These are phyloP conservation scores for Platyscapa corneri DNA, from an alignment of 1,140 invertebrate genomes.

Conservation along the genomic window DNA sequence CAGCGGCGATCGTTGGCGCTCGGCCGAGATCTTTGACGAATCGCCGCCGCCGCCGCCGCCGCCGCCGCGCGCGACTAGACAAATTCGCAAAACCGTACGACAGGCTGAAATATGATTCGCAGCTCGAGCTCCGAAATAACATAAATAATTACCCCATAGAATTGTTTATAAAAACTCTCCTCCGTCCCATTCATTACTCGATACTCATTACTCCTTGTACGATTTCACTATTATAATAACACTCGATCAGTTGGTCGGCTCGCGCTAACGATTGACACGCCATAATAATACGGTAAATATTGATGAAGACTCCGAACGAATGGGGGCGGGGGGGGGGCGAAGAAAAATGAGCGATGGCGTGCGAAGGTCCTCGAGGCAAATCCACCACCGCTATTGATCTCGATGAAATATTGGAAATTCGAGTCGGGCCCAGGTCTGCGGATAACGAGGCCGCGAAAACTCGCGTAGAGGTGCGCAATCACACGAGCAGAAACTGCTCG, in stretches of 20 bases:
- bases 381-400: conserved; percentile 31
- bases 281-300: conserved; percentile 15
- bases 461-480: conserved; percentile 12
- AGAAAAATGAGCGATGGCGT: conserved; percentile 28
- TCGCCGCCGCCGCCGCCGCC: no score
- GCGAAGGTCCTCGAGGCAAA: conserved; percentile 37
- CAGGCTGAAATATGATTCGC: neutral
- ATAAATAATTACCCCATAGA: conserved; percentile 3
- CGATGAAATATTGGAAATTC: conserved; percentile 28
- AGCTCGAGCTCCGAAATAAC: neutral
- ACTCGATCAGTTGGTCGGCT: neutral
- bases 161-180: neutral
- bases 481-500: conserved; percentile 20
- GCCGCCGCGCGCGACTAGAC: neutral
- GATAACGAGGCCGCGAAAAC: conserved; percentile 16
- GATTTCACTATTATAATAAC: conserved; percentile 17
- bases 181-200: neutral
- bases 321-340: no score
- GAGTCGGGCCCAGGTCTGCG: neutral
- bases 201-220: neutral
- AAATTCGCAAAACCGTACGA: conserved; percentile 6
- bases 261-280: neutral
- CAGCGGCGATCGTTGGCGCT: no score
- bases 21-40: no score
- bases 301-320: conserved; percentile 30